Evolutionary conservation across 2,797 vertebrate species (phyloP).

Genomic region (Steatocranus sp.): DNA sequence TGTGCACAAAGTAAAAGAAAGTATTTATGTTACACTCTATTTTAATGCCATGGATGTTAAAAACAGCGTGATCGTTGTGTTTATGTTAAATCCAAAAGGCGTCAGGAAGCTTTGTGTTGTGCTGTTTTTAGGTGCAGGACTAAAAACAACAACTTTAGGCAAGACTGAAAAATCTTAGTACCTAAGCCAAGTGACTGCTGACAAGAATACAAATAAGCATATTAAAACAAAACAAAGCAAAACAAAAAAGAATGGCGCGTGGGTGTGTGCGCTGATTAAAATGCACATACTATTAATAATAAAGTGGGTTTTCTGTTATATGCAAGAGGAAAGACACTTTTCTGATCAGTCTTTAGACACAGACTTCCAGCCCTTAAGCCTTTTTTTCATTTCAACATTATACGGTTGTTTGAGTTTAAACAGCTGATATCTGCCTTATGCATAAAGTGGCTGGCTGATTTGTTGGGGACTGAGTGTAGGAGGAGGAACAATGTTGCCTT

Average conservation of each 20-base stretch:
- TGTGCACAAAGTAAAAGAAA: accelerated
- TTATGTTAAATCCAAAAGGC: background rate
- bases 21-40: background rate
- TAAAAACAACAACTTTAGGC: background rate
- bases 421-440: background rate
- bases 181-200: background rate
- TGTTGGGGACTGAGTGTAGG: background rate
- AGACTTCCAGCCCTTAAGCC: background rate
- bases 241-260: background rate
- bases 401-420: background rate
- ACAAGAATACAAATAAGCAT: background rate
- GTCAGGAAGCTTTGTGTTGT: background rate
- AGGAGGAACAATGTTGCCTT: background rate
- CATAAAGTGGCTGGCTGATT: background rate
- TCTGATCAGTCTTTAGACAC: background rate
- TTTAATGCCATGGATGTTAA: background rate
- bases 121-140: background rate
- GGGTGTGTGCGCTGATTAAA: background rate
- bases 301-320: background rate
- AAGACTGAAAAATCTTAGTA: background rate
- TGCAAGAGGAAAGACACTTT: background rate
- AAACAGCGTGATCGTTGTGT: accelerated
- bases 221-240: background rate
- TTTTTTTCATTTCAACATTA: background rate
- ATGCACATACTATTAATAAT: background rate